A percentile compares a stretch with the other conserved stretches of the same genome.
phyloP scores from a whole-genome alignment of 1,140 invertebrate genomes.

The Musca domestica region DNA sequence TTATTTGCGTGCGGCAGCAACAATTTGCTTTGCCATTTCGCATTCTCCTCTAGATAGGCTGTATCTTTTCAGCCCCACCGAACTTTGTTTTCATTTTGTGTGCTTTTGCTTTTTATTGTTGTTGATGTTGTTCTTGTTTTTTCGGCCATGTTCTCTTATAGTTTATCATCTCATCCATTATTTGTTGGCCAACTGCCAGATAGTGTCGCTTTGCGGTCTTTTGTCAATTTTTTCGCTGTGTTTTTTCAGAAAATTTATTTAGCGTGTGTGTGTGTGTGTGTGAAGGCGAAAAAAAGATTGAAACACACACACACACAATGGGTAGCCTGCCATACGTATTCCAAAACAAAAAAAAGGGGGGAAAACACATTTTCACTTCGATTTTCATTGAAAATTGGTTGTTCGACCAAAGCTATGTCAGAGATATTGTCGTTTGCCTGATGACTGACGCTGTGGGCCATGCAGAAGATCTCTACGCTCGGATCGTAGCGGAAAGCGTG shows the following conservation, averaged over 20 bases:
- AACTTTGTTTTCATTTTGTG: background rate
- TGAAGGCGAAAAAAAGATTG: background rate
- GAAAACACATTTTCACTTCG: too few relatives aligned
- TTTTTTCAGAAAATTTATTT: background rate
- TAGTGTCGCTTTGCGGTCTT: conserved; percentile 21
- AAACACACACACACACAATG: too few relatives aligned
- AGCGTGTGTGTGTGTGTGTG: background rate
- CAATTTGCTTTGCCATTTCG: too few relatives aligned
- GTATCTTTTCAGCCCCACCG: too few relatives aligned
- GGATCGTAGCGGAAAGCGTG: background rate
- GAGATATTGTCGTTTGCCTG: background rate
- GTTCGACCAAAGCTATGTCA: background rate
- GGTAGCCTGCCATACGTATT: too few relatives aligned
- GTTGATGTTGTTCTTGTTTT: background rate
- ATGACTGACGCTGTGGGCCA: too few relatives aligned
- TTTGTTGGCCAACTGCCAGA: conserved; percentile 13
- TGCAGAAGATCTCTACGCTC: too few relatives aligned
- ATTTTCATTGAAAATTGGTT: background rate
- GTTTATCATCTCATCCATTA: conserved; percentile 18
- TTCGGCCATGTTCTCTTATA: background rate
- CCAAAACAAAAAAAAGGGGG: too few relatives aligned
- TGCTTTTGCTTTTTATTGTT: background rate
- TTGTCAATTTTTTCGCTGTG: conserved; percentile 14
- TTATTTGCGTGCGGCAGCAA: too few relatives aligned
- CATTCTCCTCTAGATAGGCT: too few relatives aligned